phyloP scores from a whole-genome alignment of 2,797 vertebrate genomes.

The Gymnoscopelus braueri region DNA sequence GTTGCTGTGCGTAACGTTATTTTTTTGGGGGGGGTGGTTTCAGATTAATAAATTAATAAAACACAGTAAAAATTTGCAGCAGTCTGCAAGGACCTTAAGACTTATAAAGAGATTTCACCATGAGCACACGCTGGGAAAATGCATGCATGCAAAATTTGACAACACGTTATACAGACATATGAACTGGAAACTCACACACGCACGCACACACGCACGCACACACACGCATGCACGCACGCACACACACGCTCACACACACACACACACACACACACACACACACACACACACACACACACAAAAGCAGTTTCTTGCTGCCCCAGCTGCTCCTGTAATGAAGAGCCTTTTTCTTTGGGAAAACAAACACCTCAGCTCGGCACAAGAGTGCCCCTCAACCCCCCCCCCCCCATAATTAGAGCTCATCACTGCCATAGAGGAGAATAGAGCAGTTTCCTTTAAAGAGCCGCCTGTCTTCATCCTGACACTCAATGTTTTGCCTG shows the following conservation, averaged over 20 bases:
- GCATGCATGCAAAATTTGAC: no score
- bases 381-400: slow-evolving; percentile 41
- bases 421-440: slow-evolving; percentile 76
- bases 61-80: no score
- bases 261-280: slow-evolving; percentile 38
- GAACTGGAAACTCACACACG: no score
- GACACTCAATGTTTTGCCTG: slow-evolving; percentile 79
- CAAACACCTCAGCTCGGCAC: slow-evolving; percentile 53
- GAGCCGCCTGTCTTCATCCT: slow-evolving; percentile 75
- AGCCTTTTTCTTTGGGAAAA: slow-evolving; percentile 64
- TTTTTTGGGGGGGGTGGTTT: no score
- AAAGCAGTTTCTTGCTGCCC: slow-evolving; percentile 32
- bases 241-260: slow-evolving; percentile 24
- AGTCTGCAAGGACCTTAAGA: no score
- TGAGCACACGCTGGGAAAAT: no score
- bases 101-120: no score
- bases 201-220: slow-evolving; percentile 36
- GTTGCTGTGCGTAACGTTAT: no score
- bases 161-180: no score
- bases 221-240: slow-evolving; percentile 14
- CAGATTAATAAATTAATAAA: no score
- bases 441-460: slow-evolving; percentile 71
- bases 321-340: slow-evolving; percentile 78
- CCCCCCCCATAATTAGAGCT: slow-evolving; percentile 76
- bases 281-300: slow-evolving; percentile 38